phyloP scores from a whole-genome alignment of 2,797 vertebrate genomes.

The Pipistrellus pipistrellus region DNA sequence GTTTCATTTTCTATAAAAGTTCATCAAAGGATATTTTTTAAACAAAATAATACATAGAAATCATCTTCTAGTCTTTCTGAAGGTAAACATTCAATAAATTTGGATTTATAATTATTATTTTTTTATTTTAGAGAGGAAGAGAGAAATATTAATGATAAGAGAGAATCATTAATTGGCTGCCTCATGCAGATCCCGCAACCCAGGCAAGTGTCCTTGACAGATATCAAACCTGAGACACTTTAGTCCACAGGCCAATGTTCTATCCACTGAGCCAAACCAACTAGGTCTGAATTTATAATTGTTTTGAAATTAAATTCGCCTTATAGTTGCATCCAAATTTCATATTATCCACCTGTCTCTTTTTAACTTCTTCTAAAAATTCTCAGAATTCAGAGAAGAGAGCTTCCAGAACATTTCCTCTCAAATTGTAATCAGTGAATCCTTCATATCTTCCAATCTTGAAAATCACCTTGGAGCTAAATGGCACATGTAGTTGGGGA shows the following conservation, averaged over 20 bases:
- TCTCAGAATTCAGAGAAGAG: background rate
- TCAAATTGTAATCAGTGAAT: background rate
- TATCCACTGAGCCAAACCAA: too few species aligned
- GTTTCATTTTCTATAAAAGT: background rate
- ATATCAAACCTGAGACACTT: too few species aligned
- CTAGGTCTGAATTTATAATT: background rate
- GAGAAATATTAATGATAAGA: too few species aligned
- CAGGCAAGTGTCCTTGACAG: too few species aligned
- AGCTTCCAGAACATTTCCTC: background rate
- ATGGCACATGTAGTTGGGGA: rapidly evolving
- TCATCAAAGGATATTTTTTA: background rate
- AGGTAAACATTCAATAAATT: background rate
- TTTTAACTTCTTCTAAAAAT: background rate
- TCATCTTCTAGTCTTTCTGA: background rate
- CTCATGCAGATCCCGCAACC: too few species aligned
- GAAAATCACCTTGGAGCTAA: background rate
- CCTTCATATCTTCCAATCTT: background rate
- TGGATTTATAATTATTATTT: background rate
- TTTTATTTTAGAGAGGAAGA: too few species aligned
- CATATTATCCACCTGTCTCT: background rate
- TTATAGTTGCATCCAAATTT: background rate
- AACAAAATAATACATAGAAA: background rate
- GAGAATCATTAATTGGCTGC: too few species aligned
- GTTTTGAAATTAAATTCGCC: background rate
- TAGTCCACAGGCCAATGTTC: too few species aligned